phyloP scores from a whole-genome alignment of 2,797 vertebrate genomes.

The Melanotaenia trifasciata region DNA sequence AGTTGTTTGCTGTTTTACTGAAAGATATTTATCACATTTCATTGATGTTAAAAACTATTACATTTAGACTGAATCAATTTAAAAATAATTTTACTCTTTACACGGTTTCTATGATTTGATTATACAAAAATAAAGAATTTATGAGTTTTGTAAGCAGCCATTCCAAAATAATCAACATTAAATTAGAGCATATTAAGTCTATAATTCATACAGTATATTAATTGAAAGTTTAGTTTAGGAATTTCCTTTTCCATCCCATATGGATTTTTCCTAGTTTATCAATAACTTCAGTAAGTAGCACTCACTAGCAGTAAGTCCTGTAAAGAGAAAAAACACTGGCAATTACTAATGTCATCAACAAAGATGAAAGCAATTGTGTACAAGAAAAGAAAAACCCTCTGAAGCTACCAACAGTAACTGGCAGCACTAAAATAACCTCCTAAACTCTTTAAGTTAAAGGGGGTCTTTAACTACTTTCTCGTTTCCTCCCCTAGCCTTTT shows the following conservation, averaged over 20 bases:
- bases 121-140: not conserved
- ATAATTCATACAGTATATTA: conserved; percentile 24
- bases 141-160: not conserved
- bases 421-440: conserved; percentile 75
- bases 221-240: conserved; percentile 51
- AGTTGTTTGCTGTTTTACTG: not conserved
- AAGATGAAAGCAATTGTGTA: conserved; percentile 68
- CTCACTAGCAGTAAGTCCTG: conserved; percentile 44
- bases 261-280: conserved; percentile 63
- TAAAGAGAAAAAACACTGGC: conserved; percentile 68
- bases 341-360: conserved; percentile 73
- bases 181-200: not conserved
- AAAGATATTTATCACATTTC: not conserved
- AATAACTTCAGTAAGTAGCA: conserved; percentile 27
- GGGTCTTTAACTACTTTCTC: conserved; percentile 67
- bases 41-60: no score
- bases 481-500: conserved; percentile 74
- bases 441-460: conserved; percentile 77
- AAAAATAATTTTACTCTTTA: conserved; percentile 5
- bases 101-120: not conserved
- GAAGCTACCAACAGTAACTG: conserved; percentile 71
- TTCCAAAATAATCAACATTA: conserved; percentile 1
- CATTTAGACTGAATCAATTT: conserved; percentile 8
- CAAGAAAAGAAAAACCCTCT: conserved; percentile 64
- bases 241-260: conserved; percentile 45